These are phyloP conservation scores for Anoplopoma fimbria DNA, from an alignment of 2,113 vertebrate genomes.

Conservation along the genomic window DNA sequence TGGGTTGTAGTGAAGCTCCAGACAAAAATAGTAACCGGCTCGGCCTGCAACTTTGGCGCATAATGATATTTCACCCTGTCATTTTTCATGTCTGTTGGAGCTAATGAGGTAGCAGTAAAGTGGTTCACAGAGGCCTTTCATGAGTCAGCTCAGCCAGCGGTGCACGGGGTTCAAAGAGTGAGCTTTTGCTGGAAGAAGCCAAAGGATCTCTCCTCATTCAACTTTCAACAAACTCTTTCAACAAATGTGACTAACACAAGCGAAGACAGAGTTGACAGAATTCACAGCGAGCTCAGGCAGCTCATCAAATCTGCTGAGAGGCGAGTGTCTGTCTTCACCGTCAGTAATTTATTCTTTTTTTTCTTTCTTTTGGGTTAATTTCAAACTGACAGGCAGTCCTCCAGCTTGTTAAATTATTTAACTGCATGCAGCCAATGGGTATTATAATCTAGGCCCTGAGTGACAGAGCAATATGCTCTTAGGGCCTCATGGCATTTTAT, in stretches of 20 bases:
- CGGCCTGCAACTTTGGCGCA: constrained; percentile 48
- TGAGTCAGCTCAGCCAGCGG: constrained; percentile 46
- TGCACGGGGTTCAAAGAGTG: constrained; percentile 23
- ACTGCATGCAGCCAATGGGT: constrained; percentile 54
- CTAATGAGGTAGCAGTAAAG: constrained; percentile 53
- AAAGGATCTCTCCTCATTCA: constrained; percentile 42
- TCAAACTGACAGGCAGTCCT: constrained; percentile 57
- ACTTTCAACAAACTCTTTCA: constrained; percentile 33
- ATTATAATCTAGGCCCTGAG: constrained; percentile 60
- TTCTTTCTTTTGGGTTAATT: constrained; percentile 48
- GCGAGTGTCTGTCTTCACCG: constrained; percentile 33
- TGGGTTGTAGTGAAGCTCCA: constrained; percentile 32
- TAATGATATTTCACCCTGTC: constrained; percentile 58
- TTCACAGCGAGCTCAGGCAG: constrained; percentile 17
- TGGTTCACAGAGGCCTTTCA: constrained; percentile 45
- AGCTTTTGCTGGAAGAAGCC: constrained; percentile 23
- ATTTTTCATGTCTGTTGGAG: constrained; percentile 47
- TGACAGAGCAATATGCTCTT: constrained; percentile 63
- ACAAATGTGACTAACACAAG: constrained; percentile 35
- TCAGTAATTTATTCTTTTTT: constrained; percentile 35
- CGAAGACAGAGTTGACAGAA: constrained; percentile 30
- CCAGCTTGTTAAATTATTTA: constrained; percentile 77
- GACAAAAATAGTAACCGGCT: constrained; percentile 57
- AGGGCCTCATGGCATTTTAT: constrained; percentile 63
- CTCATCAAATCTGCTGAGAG: constrained; percentile 32